These are phyloP conservation scores for Sebastes steindachneri DNA, from an alignment of 2,797 vertebrate species.

Conservation along the genomic window DNA sequence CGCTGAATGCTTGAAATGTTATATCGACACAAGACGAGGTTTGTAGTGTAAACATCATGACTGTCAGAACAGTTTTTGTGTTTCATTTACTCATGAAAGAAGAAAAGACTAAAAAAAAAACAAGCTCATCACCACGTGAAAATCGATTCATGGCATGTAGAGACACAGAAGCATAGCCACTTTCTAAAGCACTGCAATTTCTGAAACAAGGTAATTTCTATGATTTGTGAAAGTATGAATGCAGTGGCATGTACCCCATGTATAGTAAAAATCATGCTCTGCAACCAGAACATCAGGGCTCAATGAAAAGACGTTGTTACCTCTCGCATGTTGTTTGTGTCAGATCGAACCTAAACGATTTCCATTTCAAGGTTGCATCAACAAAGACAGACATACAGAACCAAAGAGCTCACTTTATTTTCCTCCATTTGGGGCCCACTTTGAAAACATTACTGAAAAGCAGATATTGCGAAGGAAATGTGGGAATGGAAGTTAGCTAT, in stretches of 20 bases:
- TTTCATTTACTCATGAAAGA: not conserved
- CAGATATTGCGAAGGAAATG: not conserved
- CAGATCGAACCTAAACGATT: not conserved
- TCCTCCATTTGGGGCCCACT: not conserved
- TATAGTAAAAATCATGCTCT: not conserved
- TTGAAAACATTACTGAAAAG: not conserved
- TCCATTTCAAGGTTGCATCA: conserved; percentile 14
- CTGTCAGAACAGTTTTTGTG: not conserved
- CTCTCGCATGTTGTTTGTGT: conserved; percentile 1
- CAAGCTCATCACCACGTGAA: not conserved
- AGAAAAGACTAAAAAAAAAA: not conserved
- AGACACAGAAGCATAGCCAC: not conserved
- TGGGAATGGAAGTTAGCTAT: not conserved
- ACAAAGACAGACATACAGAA: not conserved
- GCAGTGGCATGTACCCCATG: not conserved
- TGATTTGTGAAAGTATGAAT: not conserved
- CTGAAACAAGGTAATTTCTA: not conserved
- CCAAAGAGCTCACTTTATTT: not conserved
- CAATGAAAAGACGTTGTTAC: not conserved
- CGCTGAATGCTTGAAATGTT: not conserved
- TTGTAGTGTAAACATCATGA: not conserved
- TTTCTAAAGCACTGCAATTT: not conserved
- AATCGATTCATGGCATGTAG: not conserved
- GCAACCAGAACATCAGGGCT: not conserved
- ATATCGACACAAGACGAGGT: not conserved